phyloP scores from a whole-genome alignment of 2,797 vertebrate genomes.

The Scolopax rusticola region DNA sequence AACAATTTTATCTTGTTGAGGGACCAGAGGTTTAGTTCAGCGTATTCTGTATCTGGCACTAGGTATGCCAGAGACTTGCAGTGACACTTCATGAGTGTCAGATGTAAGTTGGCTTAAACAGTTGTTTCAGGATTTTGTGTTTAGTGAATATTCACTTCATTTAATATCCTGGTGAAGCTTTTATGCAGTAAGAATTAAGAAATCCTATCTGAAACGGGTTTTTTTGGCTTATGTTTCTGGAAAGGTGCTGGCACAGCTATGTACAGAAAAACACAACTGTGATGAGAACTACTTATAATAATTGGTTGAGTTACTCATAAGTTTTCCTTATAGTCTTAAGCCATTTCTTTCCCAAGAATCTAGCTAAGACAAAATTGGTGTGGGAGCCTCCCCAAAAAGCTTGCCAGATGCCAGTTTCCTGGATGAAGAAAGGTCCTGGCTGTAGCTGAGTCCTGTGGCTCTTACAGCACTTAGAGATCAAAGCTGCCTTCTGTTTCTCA shows the following conservation, averaged over 20 bases:
- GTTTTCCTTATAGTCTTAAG: background rate
- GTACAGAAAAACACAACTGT: background rate
- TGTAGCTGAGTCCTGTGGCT: background rate
- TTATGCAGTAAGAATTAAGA: background rate
- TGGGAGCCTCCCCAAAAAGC: background rate
- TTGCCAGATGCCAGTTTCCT: background rate
- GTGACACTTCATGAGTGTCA: fast-evolving
- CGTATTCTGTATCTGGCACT: background rate
- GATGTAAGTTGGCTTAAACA: background rate
- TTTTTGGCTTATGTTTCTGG: background rate
- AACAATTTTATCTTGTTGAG: background rate
- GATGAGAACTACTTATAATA: background rate
- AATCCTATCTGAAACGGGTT: background rate
- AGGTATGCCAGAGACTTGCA: background rate
- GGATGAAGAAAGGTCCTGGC: background rate
- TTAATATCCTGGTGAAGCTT: background rate
- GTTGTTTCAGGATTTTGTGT: background rate
- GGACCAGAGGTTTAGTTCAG: background rate
- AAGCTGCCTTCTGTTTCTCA: background rate
- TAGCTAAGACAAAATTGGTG: background rate
- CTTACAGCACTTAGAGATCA: background rate
- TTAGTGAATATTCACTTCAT: background rate
- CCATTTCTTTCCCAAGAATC: background rate
- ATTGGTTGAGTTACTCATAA: background rate
- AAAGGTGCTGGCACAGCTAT: background rate